Percentiles rank a stretch among this genome's conserved stretches.
These are phyloP conservation scores for Xyliphius kryptos DNA, from an alignment of 2,113 vertebrate species.

Conservation along the genomic window DNA sequence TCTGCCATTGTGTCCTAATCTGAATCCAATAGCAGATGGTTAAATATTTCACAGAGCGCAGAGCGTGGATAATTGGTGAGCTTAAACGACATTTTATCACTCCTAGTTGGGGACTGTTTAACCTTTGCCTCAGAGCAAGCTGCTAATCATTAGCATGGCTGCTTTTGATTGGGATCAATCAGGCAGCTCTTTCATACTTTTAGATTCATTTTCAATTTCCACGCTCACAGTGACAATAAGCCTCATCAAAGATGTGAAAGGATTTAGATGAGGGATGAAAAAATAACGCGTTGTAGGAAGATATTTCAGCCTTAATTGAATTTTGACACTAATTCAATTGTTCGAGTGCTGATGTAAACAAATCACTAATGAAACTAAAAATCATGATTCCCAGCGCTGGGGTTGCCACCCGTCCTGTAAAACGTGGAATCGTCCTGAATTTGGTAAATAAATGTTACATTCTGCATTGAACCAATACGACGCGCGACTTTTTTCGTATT, in stretches of 20 bases:
- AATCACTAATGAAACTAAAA: too few relatives aligned
- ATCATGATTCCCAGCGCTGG: too few relatives aligned
- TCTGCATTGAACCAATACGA: too few relatives aligned
- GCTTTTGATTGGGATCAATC: conserved; percentile 55
- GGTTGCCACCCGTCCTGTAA: too few relatives aligned
- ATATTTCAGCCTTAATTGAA: too few relatives aligned
- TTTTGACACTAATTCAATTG: too few relatives aligned
- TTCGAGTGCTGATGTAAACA: too few relatives aligned
- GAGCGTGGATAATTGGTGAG: conserved; percentile 45
- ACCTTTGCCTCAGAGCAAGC: conserved; percentile 46
- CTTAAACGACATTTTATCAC: conserved; percentile 49
- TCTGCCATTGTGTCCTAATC: conserved; percentile 39
- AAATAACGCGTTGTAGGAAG: not conserved
- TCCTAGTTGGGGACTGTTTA: conserved; percentile 40
- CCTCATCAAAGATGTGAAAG: too few relatives aligned
- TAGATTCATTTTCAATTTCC: conserved; percentile 51
- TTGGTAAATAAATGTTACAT: too few relatives aligned
- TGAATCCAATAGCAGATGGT: conserved; percentile 48
- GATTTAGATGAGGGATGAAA: not conserved
- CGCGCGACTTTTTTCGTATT: too few relatives aligned
- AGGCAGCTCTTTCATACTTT: conserved; percentile 54
- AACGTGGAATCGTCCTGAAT: too few relatives aligned
- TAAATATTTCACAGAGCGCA: conserved; percentile 48
- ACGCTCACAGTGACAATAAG: conserved; percentile 48
- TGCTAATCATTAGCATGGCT: conserved; percentile 46